Percentiles rank a stretch among this genome's conserved stretches.
Conservation (phyloP, 2,797 vertebrate species). For the Heterohyrax brucei region DNA sequence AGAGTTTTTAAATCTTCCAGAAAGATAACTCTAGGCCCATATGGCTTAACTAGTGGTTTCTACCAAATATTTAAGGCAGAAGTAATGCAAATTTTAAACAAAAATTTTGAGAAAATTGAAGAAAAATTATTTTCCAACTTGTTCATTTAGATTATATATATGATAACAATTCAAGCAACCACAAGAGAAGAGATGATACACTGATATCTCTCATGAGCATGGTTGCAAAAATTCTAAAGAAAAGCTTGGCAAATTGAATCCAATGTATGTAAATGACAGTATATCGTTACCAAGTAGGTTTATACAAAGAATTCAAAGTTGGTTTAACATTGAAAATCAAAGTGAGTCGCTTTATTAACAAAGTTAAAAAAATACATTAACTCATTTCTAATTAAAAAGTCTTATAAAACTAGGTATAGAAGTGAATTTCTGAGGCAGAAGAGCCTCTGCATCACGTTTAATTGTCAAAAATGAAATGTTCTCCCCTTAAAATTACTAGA, state of each 20-base stretch:
- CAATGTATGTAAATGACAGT: neutral
- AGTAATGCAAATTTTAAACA: neutral
- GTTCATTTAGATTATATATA: conserved; percentile 18
- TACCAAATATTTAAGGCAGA: neutral
- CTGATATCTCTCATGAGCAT: neutral
- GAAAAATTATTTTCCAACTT: neutral
- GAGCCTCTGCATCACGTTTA: neutral
- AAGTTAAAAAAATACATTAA: neutral
- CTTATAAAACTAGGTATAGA: conserved; percentile 12
- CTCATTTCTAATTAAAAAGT: neutral
- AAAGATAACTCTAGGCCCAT: neutral
- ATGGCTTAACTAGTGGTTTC: neutral
- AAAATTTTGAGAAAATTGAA: neutral
- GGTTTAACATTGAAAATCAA: conserved; percentile 34
- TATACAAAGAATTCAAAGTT: conserved; percentile 22
- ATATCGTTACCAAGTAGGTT: neutral
- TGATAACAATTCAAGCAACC: neutral
- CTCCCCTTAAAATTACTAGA: neutral
- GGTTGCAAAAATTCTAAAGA: neutral
- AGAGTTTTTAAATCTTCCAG: neutral
- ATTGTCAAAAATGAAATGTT: neutral
- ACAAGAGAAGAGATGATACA: neutral
- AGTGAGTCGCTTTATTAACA: neutral
- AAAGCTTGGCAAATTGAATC: neutral
- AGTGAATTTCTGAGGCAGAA: conserved; percentile 32